phyloP scores from a whole-genome alignment of 37 sponge, comb jelly and placozoan species.

The Theonella swinhoei region DNA sequence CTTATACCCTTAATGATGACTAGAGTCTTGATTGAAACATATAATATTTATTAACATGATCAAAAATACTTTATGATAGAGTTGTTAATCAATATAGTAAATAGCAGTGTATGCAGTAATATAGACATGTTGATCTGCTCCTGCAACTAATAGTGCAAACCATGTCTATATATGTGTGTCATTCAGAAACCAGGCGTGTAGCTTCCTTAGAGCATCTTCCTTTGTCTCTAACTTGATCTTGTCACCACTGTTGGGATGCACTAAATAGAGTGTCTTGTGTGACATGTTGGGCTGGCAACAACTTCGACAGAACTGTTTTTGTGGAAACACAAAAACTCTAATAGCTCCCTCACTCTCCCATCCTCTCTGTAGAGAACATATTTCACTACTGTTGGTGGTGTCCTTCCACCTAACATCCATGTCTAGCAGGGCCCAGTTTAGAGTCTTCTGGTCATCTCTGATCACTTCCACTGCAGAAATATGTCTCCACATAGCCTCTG shows the following conservation, averaged over 20 bases:
- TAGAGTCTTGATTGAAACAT: not conserved
- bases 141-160: no score
- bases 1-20: constrained; percentile 34
- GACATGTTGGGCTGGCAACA: not conserved
- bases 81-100: no score
- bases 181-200: not conserved
- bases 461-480: not conserved
- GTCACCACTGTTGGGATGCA: not conserved
- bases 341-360: not conserved
- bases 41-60: no score
- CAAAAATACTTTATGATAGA: no score
- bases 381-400: not conserved
- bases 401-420: not conserved
- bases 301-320: not conserved
- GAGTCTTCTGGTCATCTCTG: not conserved
- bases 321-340: not conserved
- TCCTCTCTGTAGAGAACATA: not conserved
- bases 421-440: not conserved
- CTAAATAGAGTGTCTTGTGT: not conserved
- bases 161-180: no score
- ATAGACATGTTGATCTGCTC: no score
- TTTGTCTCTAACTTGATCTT: not conserved
- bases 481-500: not conserved
- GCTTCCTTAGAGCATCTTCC: not conserved
- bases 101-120: no score